These are phyloP conservation scores for Varanus salvator DNA, from an alignment of 2,113 vertebrate genomes.

Conservation along the genomic window DNA sequence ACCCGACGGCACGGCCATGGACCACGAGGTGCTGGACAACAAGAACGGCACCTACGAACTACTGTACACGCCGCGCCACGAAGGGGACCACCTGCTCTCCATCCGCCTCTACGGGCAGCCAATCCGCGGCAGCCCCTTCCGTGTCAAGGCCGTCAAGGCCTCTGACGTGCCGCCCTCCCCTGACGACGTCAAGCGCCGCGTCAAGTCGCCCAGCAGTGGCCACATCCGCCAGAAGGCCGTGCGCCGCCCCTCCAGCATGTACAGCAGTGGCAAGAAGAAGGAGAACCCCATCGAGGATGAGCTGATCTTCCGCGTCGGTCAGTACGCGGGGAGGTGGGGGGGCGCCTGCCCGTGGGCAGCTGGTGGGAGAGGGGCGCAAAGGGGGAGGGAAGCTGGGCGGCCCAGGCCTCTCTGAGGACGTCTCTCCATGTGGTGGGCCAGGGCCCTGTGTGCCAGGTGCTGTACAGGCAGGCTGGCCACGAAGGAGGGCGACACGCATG, in stretches of 20 bases:
- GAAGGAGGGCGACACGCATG: no score
- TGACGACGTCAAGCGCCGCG: constrained; percentile 91
- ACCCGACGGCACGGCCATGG: constrained; percentile 77
- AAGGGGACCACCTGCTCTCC: constrained; percentile 88
- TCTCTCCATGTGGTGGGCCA: background rate
- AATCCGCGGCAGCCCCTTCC: constrained; percentile 90
- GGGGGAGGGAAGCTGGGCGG: background rate
- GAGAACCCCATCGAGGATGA: constrained; percentile 85
- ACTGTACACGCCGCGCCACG: constrained; percentile 84
- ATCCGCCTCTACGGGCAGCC: constrained; percentile 91
- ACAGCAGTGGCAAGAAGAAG: constrained; percentile 93
- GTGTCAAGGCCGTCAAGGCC: constrained; percentile 85
- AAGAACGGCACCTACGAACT: constrained; percentile 96
- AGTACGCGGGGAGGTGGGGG: constrained; percentile 33
- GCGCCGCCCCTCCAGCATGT: constrained; percentile 95
- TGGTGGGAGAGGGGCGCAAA: background rate
- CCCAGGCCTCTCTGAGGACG: background rate
- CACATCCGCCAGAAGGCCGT: constrained; percentile 95
- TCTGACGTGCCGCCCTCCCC: constrained; percentile 89
- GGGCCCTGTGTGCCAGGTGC: background rate
- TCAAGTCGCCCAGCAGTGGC: constrained; percentile 92
- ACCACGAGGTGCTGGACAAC: constrained; percentile 89
- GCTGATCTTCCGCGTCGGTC: constrained; percentile 91
- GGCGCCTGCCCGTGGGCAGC: background rate
- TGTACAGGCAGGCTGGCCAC: background rate